phyloP scores from a whole-genome alignment of 2,113 vertebrate species.

The Tragulus kanchil region DNA sequence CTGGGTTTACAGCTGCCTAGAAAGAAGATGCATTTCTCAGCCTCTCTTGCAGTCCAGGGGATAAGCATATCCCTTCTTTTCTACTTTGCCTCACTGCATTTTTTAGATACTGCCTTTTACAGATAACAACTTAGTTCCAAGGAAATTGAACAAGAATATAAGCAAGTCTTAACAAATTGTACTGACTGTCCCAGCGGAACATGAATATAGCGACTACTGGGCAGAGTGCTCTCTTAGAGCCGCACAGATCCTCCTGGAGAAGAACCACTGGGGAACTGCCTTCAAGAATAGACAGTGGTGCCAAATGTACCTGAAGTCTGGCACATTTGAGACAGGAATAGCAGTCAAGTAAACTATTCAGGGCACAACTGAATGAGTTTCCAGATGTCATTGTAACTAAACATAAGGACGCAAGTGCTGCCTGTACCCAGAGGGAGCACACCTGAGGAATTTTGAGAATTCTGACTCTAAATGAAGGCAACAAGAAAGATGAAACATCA shows the following conservation, averaged over 20 bases:
- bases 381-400: not conserved
- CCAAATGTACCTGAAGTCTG: not conserved
- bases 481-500: not conserved
- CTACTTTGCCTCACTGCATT: not conserved
- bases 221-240: not conserved
- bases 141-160: constrained; percentile 28
- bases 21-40: not conserved
- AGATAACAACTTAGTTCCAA: not conserved
- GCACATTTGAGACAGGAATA: not conserved
- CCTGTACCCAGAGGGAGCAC: not conserved
- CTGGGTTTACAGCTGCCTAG: not conserved
- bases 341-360: not conserved
- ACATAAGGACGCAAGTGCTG: not conserved
- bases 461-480: constrained; percentile 3
- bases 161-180: not conserved
- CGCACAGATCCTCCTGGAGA: not conserved
- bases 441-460: constrained; percentile 34
- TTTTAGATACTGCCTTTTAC: not conserved
- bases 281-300: not conserved
- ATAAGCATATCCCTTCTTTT: not conserved
- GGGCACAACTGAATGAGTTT: not conserved
- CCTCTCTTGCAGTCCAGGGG: not conserved
- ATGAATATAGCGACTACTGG: not conserved
- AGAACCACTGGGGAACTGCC: not conserved
- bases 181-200: not conserved